Evolutionary conservation across 2,797 vertebrate genomes (phyloP), one percentile per base, ranked within the genome.

Genomic region (Lutra lutra): DNA sequence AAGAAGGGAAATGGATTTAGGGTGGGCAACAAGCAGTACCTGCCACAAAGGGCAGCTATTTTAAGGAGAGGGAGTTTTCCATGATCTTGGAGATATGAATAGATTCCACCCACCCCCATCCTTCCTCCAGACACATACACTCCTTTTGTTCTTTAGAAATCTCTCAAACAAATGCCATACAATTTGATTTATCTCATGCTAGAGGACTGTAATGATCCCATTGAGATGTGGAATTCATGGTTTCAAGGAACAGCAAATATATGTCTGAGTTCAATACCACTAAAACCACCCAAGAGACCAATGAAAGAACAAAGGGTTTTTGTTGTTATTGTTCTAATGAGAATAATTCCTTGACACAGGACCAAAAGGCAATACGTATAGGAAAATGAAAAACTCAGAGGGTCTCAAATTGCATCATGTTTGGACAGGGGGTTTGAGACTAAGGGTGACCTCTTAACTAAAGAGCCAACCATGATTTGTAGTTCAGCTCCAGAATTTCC

Each of bases 101-200:
- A 94, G 80, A 85, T 46, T 82, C 80, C 27, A 11, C 40, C 82
- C 72, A 94, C 89, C 80, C 73, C 54, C 54, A 86, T 88, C 66
- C 95, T 95, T 96, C 94, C 92, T 94, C 70, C 75, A 2, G 7
- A 89, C 68, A 88, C 66, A 79, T 40, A 82, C 60, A 84, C 4
- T 82, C 84, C 72, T 96, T 96, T 96, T 91, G 79, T 94, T 97
- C 97, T 97, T 96, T 96, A 93, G 96, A 97, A 97, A 88, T 91
- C 46, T 62, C 91, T 96, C 91, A 91, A 85, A 96, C 84, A 95
- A 96, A 97, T 89, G 93, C 84, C 90, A 93, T 64, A 92, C 64
- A 46, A 94, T 92, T 75, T 93, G 83, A 96, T 95, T 95, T 97
- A 97, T 98, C 95, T 97, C 89, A 64, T 72, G 84, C 70, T 54